These are phyloP conservation scores for Aramus guarauna DNA, from an alignment of 2,113 vertebrate genomes.

Conservation along the genomic window DNA sequence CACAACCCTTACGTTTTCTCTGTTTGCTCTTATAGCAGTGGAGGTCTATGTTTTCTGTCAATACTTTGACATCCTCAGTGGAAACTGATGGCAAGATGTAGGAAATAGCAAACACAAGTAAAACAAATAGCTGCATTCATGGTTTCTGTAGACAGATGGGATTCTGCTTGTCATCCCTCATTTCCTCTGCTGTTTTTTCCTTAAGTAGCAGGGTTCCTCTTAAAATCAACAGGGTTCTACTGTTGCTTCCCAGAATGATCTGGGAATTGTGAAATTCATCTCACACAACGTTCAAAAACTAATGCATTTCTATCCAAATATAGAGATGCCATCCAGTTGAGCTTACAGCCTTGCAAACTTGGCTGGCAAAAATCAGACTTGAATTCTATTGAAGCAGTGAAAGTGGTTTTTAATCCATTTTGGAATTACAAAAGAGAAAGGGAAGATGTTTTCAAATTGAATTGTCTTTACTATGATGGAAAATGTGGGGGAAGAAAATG, in stretches of 20 bases:
- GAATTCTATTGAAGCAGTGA: neutral
- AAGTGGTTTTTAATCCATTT: neutral
- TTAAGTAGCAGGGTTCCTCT: neutral
- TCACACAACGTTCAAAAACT: rapidly evolving
- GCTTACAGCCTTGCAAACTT: neutral
- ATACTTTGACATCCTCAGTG: neutral
- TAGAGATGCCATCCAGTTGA: neutral
- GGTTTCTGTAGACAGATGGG: neutral
- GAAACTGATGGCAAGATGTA: neutral
- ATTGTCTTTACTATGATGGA: neutral
- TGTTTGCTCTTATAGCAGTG: neutral
- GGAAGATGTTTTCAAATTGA: neutral
- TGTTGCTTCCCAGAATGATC: neutral
- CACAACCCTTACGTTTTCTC: neutral
- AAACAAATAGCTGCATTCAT: neutral
- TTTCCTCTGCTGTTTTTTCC: neutral
- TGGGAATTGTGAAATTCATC: neutral
- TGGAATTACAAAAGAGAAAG: neutral
- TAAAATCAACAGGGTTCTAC: neutral
- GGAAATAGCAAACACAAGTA: neutral
- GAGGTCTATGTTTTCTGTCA: neutral
- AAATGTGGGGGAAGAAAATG: neutral
- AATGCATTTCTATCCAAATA: neutral
- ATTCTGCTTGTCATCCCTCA: neutral
- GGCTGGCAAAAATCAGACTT: neutral